These are phyloP conservation scores for Lepus americanus DNA, from an alignment of 2,113 vertebrate species.

Conservation along the genomic window DNA sequence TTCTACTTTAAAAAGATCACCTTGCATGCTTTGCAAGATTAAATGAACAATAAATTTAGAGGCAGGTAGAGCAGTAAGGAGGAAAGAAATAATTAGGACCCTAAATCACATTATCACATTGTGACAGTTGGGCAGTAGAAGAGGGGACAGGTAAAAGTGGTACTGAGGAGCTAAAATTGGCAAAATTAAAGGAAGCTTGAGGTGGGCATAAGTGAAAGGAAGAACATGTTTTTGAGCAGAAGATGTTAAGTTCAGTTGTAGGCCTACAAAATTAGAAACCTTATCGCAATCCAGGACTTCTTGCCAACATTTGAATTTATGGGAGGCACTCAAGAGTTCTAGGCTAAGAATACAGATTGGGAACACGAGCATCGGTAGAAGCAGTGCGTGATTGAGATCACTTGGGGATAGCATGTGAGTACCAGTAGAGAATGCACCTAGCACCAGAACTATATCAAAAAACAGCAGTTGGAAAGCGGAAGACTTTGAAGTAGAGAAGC, in stretches of 20 bases:
- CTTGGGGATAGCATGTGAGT: neutral
- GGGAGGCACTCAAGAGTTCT: neutral
- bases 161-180: neutral
- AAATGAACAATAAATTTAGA: conserved; percentile 5
- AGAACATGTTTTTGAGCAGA: neutral
- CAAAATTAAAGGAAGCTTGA: neutral
- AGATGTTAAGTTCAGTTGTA: neutral
- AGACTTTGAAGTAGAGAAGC: neutral
- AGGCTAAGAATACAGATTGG: neutral
- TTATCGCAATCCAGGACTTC: neutral
- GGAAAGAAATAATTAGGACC: neutral
- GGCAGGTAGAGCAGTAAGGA: neutral
- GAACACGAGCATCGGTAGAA: neutral
- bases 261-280: neutral
- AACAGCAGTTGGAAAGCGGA: neutral
- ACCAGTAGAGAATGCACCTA: neutral
- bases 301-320: neutral
- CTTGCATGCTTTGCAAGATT: conserved; percentile 11
- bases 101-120: neutral
- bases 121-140: neutral
- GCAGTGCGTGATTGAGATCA: neutral
- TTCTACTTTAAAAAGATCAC: neutral
- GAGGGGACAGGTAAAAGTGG: neutral
- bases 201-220: neutral
- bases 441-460: neutral